Conservation (phyloP, 2,797 vertebrate species). For the Acridotheres tristis region DNA sequence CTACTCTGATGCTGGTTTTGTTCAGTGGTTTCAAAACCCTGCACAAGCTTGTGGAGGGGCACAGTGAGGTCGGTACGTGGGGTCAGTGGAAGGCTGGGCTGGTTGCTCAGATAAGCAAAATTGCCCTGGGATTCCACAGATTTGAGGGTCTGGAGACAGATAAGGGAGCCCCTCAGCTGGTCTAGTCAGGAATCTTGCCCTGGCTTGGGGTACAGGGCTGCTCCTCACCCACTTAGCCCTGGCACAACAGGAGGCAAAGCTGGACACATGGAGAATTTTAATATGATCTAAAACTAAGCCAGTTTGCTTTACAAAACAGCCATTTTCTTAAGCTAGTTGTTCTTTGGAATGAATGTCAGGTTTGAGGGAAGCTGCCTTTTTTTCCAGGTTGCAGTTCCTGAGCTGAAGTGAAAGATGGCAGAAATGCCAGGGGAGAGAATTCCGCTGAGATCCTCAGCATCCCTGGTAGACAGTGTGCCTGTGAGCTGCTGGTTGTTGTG, state of each 20-base stretch:
- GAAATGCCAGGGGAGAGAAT: neutral
- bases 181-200: neutral
- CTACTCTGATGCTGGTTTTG: neutral
- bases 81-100: neutral
- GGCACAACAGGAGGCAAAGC: neutral
- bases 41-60: neutral
- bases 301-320: neutral
- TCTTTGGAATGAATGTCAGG: rapidly evolving
- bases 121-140: neutral
- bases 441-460: neutral
- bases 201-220: neutral
- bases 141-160: neutral
- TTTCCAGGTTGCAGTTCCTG: neutral
- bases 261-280: rapidly evolving
- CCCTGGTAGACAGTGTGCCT: neutral
- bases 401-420: neutral
- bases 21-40: neutral
- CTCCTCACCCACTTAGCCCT: neutral
- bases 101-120: neutral
- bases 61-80: rapidly evolving
- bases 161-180: neutral
- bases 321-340: neutral
- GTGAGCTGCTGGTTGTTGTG: neutral
- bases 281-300: neutral
- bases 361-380: neutral